phyloP scores from a whole-genome alignment of 2,113 vertebrate genomes.

The Dicaeum eximium region DNA sequence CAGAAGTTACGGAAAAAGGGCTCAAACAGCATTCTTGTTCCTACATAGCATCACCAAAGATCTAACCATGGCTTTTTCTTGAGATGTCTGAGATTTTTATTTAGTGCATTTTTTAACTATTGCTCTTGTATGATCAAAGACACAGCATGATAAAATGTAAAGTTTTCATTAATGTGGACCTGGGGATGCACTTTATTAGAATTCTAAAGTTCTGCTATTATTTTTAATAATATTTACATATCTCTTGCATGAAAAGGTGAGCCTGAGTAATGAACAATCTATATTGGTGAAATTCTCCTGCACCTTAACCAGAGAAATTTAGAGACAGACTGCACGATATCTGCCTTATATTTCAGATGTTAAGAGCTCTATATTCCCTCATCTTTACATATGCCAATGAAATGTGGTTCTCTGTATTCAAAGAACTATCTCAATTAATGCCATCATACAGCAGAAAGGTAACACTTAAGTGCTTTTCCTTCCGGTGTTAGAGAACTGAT shows the following conservation, averaged over 20 bases:
- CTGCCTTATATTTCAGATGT: neutral
- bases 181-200: neutral
- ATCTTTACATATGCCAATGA: neutral
- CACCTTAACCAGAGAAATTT: neutral
- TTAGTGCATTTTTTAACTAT: neutral
- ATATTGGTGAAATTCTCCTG: neutral
- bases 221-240: neutral
- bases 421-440: neutral
- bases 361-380: neutral
- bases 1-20: neutral
- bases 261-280: neutral
- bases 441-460: neutral
- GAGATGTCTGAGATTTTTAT: neutral
- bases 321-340: neutral
- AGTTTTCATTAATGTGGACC: neutral
- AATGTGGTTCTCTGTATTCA: neutral
- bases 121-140: neutral
- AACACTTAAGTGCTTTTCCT: neutral
- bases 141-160: neutral
- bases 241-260: neutral
- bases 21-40: neutral
- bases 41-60: neutral
- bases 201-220: neutral
- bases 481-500: neutral
- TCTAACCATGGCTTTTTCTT: neutral